These are phyloP conservation scores for Oligia latruncula DNA, from an alignment of 2,888 invertebrate genomes.

Conservation along the genomic window DNA sequence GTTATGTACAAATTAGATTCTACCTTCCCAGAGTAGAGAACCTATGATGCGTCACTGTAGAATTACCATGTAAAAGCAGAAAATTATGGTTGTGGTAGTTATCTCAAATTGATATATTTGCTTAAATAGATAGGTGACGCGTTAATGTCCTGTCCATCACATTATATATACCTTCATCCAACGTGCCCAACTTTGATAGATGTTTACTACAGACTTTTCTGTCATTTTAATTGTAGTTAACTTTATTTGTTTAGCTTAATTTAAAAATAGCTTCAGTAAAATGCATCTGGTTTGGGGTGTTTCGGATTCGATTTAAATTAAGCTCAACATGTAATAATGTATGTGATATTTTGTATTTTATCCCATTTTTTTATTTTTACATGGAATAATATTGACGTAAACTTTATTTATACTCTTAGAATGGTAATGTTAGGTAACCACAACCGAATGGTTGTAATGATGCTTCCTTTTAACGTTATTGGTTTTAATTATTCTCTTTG, in stretches of 20 bases:
- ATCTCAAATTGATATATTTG: slow-evolving; percentile 88
- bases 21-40: slow-evolving; percentile 76
- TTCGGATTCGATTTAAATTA: slow-evolving; percentile 85
- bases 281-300: slow-evolving; percentile 74
- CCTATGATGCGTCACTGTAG: slow-evolving; percentile 79
- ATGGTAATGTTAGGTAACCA: slow-evolving; percentile 76
- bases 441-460: slow-evolving; percentile 76
- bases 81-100: slow-evolving; percentile 90
- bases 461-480: slow-evolving; percentile 87
- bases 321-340: slow-evolving; percentile 90
- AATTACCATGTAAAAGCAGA: slow-evolving; percentile 85
- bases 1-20: slow-evolving; percentile 73
- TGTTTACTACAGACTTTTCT: slow-evolving; percentile 69
- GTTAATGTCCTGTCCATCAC: slow-evolving; percentile 72
- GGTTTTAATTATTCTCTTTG: slow-evolving; percentile 83
- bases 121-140: slow-evolving; percentile 81
- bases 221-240: slow-evolving; percentile 72
- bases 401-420: slow-evolving; percentile 83
- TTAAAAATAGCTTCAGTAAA: slow-evolving; percentile 77
- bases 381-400: slow-evolving; percentile 77
- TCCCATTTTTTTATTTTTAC: slow-evolving; percentile 82
- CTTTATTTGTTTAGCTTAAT: slow-evolving; percentile 89
- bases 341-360: slow-evolving; percentile 90
- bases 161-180: slow-evolving; percentile 61
- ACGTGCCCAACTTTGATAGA: slow-evolving; percentile 68